Percentiles rank a stretch among this genome's conserved stretches.
Evolutionary conservation across 2,113 vertebrate genomes (phyloP).

Genomic region (Sarotherodon lohbergeri): DNA sequence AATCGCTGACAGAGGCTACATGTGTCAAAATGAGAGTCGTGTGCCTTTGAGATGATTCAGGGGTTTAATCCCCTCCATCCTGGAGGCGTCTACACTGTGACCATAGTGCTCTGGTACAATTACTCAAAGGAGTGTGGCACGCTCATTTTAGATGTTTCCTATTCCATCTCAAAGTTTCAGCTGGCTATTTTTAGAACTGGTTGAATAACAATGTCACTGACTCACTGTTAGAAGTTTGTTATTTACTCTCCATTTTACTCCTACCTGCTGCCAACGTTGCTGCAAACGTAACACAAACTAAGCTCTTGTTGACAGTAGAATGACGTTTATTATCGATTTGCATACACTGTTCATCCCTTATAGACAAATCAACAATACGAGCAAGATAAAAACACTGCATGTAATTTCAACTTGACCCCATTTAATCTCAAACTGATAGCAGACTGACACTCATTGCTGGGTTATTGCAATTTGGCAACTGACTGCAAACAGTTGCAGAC

Average conservation of each 20-base stretch:
- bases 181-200: background rate
- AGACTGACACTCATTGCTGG: background rate
- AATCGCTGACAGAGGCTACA: background rate
- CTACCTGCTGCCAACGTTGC: background rate
- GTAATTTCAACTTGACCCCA: background rate
- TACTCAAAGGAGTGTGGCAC: background rate
- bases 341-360: accelerated
- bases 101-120: background rate
- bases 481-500: background rate
- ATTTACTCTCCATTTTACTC: background rate
- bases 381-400: background rate
- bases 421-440: background rate
- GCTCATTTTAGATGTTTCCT: background rate
- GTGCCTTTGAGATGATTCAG: background rate
- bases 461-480: background rate
- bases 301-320: background rate
- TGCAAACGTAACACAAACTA: background rate
- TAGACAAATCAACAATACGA: accelerated
- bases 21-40: background rate
- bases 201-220: background rate
- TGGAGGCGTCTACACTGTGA: background rate
- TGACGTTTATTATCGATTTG: background rate
- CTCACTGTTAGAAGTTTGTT: background rate
- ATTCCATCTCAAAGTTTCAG: background rate
- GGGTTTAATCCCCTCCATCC: background rate